These are phyloP conservation scores for Caenorhabditis japonica DNA, from an alignment of 2,888 invertebrate genomes.

Conservation along the genomic window DNA sequence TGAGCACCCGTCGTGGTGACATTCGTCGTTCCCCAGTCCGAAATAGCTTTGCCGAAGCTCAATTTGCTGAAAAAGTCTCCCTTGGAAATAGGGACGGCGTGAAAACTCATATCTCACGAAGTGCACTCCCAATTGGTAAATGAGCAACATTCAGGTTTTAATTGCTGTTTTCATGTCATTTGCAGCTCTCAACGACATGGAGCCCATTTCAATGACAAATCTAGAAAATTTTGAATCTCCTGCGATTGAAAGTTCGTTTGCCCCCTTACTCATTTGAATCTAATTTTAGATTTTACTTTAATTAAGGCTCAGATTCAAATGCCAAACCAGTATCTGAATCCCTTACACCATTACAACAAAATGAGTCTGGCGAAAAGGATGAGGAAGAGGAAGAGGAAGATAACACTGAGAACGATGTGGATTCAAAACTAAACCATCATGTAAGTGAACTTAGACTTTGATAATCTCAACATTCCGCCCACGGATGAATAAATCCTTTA, in stretches of 20 bases:
- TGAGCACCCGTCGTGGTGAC: slow-evolving; percentile 47
- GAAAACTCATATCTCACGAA: slow-evolving; percentile 46
- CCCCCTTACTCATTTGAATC: slow-evolving; percentile 2
- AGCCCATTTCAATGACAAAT: slow-evolving; percentile 48
- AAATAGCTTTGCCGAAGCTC: slow-evolving; percentile 53
- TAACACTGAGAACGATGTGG: slow-evolving; percentile 12
- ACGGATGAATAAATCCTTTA: too few relatives aligned
- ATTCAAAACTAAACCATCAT: slow-evolving; percentile 29
- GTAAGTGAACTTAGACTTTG: slow-evolving; percentile 26
- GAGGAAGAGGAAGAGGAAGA: slow-evolving; percentile 13
- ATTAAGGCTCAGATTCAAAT: slow-evolving; percentile 2
- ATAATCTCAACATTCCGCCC: background rate
- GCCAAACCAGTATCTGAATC: slow-evolving; percentile 9
- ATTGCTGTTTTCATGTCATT: slow-evolving; percentile 29
- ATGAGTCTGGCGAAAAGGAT: slow-evolving; percentile 8
- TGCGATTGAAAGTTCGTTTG: slow-evolving; percentile 41
- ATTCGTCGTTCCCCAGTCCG: slow-evolving; percentile 61
- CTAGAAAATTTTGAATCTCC: slow-evolving; percentile 29
- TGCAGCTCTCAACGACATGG: slow-evolving; percentile 43
- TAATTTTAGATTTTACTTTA: slow-evolving; percentile 28
- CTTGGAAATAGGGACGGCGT: slow-evolving; percentile 52
- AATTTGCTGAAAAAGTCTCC: slow-evolving; percentile 46
- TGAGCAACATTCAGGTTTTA: slow-evolving; percentile 10
- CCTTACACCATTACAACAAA: too few relatives aligned
- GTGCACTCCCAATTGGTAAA: slow-evolving; percentile 53